These are phyloP conservation scores for Tragelaphus scriptus DNA, from an alignment of 2,113 vertebrate genomes.

Conservation along the genomic window DNA sequence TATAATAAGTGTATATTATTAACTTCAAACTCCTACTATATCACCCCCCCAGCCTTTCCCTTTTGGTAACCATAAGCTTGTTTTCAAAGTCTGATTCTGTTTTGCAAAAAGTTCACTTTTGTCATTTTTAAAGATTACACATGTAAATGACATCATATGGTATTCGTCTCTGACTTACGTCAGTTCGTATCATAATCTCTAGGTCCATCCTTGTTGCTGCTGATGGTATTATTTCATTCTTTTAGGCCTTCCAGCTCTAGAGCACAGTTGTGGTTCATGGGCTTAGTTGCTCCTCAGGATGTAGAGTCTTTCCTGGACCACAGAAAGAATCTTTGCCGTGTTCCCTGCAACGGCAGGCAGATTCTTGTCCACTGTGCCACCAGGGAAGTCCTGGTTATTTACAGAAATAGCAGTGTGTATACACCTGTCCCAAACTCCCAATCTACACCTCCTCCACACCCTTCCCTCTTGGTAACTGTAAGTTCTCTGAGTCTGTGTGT, in stretches of 20 bases:
- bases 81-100: neutral
- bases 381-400: neutral
- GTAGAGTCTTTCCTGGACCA: neutral
- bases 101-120: neutral
- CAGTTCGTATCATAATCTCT: neutral
- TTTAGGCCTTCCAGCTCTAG: neutral
- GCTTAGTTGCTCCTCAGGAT: neutral
- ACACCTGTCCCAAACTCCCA: neutral
- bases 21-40: neutral
- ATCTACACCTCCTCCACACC: neutral
- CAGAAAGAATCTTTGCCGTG: neutral
- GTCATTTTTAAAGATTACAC: neutral
- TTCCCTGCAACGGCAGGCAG: neutral
- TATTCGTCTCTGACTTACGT: neutral
- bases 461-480: neutral
- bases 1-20: neutral
- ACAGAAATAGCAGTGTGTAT: neutral
- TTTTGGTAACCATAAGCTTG: neutral
- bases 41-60: neutral
- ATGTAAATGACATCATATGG: neutral
- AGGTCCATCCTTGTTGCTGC: neutral
- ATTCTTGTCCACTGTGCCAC: neutral
- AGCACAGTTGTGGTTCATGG: neutral
- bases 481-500: neutral
- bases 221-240: neutral